These are phyloP conservation scores for Nasonia oneida DNA, from an alignment of 2,888 invertebrate species.

Conservation along the genomic window DNA sequence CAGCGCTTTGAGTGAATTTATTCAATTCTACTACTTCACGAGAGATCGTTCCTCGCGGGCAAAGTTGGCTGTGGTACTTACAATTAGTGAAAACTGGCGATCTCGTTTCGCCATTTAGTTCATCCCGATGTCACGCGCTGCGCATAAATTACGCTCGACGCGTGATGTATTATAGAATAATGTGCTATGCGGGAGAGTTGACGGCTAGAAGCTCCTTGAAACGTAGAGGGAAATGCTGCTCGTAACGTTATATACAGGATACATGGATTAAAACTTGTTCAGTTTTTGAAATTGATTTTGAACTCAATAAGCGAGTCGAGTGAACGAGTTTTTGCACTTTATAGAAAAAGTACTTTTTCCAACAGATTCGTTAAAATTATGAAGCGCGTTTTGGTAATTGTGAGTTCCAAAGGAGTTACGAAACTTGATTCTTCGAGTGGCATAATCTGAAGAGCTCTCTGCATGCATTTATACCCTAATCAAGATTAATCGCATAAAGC, in stretches of 20 bases:
- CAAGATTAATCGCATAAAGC: slow-evolving; percentile 1
- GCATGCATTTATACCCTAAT: background rate
- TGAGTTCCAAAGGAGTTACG: background rate
- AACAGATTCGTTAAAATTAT: background rate
- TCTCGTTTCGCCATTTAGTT: background rate
- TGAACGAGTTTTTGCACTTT: background rate
- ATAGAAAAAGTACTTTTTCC: background rate
- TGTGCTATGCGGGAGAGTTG: too few species aligned
- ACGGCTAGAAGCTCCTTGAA: too few species aligned
- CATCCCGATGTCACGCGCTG: background rate
- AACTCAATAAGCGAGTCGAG: background rate
- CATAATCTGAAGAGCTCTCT: background rate
- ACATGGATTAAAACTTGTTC: background rate
- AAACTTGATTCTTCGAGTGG: background rate
- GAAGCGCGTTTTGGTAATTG: background rate
- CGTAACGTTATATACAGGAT: too few species aligned
- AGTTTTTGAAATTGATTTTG: background rate
- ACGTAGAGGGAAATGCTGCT: too few species aligned
- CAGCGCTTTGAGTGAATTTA: slow-evolving; percentile 30
- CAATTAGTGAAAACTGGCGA: slow-evolving; percentile 9
- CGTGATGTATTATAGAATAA: too few species aligned
- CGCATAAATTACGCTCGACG: too few species aligned
- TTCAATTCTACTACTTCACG: slow-evolving; percentile 52
- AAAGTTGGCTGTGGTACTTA: background rate
- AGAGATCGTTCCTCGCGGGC: background rate